phyloP scores from a whole-genome alignment of 2,113 vertebrate genomes.

The Hippocampus barbouri region DNA sequence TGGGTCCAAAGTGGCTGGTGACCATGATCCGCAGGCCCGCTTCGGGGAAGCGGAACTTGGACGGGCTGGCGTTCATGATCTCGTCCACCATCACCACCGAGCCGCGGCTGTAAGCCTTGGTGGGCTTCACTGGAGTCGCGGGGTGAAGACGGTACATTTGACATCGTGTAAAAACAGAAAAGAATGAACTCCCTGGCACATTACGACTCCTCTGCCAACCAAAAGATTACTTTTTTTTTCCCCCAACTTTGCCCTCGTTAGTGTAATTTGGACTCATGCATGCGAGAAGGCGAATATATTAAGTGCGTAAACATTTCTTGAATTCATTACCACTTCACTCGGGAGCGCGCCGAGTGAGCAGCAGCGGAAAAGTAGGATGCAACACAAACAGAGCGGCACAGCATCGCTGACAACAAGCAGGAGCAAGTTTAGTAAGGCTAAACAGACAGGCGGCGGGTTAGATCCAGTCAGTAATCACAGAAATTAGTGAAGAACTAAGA shows the following conservation, averaged over 20 bases:
- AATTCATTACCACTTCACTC: conserved; percentile 65
- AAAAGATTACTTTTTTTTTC: neutral
- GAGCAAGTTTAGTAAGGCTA: conserved; percentile 80
- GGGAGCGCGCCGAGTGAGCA: conserved; percentile 47
- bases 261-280: conserved; percentile 55
- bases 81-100: conserved; percentile 96
- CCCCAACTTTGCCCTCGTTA: conserved; percentile 6
- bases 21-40: conserved; percentile 93
- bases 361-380: conserved; percentile 47
- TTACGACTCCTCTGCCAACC: conserved; percentile 9
- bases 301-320: conserved; percentile 57
- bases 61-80: conserved; percentile 89
- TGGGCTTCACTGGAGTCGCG: conserved; percentile 79
- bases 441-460: conserved; percentile 84
- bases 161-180: neutral
- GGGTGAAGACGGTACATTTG: neutral
- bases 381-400: conserved; percentile 40
- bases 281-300: conserved; percentile 61
- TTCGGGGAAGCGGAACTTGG: conserved; percentile 91
- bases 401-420: conserved; percentile 59
- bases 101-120: conserved; percentile 76
- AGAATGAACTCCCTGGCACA: neutral
- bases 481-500: conserved; percentile 24
- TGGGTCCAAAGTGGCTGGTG: conserved; percentile 92
- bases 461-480: neutral